Evolutionary conservation across 2,888 invertebrate species (phyloP).

Genomic region (Leptopilina drosophilae): DNA sequence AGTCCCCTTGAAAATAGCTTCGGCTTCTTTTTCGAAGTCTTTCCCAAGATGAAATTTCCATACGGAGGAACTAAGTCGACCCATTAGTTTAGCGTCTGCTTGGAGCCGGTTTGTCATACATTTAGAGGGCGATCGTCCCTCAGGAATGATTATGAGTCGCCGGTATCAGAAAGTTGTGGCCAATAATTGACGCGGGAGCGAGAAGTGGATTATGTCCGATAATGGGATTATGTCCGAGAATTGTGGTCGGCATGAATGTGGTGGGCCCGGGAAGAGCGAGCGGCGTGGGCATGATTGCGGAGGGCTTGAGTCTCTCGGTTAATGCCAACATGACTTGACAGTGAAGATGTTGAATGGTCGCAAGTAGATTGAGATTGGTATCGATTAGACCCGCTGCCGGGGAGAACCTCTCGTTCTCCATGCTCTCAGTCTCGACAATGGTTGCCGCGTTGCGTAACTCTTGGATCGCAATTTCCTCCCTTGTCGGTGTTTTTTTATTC

Average conservation of each 20-base stretch:
- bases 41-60: too few relatives aligned
- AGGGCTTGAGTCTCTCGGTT: constrained; percentile 72
- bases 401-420: constrained; percentile 65
- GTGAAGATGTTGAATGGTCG: constrained; percentile 75
- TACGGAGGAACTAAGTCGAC: too few relatives aligned
- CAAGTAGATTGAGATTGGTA: constrained; percentile 73
- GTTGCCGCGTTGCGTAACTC: constrained; percentile 64
- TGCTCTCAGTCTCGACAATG: constrained; percentile 42
- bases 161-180: constrained; percentile 66
- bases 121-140: constrained; percentile 46
- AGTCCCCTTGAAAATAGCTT: too few relatives aligned
- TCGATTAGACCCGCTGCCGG: constrained; percentile 74
- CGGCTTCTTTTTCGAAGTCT: too few relatives aligned
- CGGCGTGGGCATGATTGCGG: constrained; percentile 64
- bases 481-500: constrained; percentile 76
- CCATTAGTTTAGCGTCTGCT: too few relatives aligned
- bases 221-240: constrained; percentile 50
- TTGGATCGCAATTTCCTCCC: constrained; percentile 78
- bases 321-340: constrained; percentile 75
- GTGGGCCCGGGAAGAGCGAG: constrained; percentile 65
- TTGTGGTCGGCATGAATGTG: constrained; percentile 51
- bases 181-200: constrained; percentile 56
- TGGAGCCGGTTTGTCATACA: too few relatives aligned
- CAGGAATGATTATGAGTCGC: constrained; percentile 67
- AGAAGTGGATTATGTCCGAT: constrained; percentile 58